phyloP scores from a whole-genome alignment of 2,797 vertebrate genomes.

The Gallirallus australis region DNA sequence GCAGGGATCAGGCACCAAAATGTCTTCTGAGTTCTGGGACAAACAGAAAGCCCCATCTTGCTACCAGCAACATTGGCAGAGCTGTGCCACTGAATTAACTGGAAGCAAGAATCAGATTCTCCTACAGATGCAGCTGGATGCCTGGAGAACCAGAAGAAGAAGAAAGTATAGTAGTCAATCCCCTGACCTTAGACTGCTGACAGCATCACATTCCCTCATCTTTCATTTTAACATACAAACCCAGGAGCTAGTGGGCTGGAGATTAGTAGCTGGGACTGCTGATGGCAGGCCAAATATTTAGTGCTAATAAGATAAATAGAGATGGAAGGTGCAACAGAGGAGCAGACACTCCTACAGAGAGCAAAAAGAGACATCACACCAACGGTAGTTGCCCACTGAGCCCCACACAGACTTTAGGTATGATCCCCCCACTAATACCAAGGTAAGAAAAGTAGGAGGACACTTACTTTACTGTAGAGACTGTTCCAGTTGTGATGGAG shows the following conservation, averaged over 20 bases:
- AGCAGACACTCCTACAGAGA: background rate
- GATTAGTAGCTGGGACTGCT: background rate
- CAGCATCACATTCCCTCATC: background rate
- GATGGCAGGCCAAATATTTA: background rate
- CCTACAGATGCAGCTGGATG: background rate
- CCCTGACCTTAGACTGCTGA: background rate
- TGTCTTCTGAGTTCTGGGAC: background rate
- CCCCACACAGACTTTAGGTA: background rate
- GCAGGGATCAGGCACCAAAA: conserved; percentile 34
- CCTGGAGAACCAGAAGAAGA: background rate
- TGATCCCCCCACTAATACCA: background rate
- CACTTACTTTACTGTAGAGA: conserved; percentile 98
- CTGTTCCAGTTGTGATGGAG: conserved; percentile 98
- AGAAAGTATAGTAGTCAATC: background rate
- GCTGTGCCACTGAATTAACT: background rate
- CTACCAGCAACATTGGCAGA: background rate
- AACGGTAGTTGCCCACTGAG: background rate
- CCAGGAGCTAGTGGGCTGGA: background rate
- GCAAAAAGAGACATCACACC: background rate
- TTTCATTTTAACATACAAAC: background rate
- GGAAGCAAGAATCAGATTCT: background rate
- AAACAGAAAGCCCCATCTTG: background rate
- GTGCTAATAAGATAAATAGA: background rate
- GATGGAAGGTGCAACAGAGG: background rate
- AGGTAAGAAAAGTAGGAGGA: background rate